A percentile compares a stretch with the other conserved stretches of the same genome.
These are phyloP conservation scores for Tenebrio molitor DNA, from an alignment of 1,140 invertebrate species.

Conservation along the genomic window DNA sequence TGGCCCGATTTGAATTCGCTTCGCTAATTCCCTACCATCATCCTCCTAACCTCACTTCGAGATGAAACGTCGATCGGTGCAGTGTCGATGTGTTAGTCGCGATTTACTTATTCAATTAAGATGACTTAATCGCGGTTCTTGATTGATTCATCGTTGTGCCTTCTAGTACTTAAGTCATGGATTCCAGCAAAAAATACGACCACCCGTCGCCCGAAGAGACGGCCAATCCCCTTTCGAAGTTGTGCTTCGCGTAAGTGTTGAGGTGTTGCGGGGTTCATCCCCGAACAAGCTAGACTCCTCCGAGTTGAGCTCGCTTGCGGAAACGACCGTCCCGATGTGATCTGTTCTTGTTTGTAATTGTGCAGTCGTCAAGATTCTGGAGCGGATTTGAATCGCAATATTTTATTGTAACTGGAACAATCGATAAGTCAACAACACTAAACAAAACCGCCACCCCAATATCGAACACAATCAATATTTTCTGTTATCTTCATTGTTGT, in stretches of 20 bases:
- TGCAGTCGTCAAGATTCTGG: too few relatives aligned
- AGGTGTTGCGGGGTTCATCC: too few relatives aligned
- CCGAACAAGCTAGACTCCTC: too few relatives aligned
- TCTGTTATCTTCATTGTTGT: conserved; percentile 4
- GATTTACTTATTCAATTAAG: conserved; percentile 24
- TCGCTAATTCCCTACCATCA: not conserved
- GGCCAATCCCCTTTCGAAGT: conserved; percentile 66
- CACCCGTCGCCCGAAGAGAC: conserved; percentile 67
- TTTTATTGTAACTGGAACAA: too few relatives aligned
- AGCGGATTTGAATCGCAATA: too few relatives aligned
- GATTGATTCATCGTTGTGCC: conserved; percentile 24
- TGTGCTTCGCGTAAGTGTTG: conserved; percentile 68
- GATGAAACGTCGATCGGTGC: conserved; percentile 29
- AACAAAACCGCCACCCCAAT: too few relatives aligned
- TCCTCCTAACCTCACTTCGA: conserved; percentile 22
- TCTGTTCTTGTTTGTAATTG: too few relatives aligned
- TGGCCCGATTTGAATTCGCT: conserved; percentile 6
- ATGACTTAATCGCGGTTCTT: conserved; percentile 33
- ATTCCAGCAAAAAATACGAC: conserved; percentile 66
- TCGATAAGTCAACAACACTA: too few relatives aligned
- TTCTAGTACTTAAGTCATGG: conserved; percentile 61
- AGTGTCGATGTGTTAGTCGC: conserved; percentile 12
- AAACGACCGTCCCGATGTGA: too few relatives aligned
- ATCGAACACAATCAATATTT: conserved; percentile 29
- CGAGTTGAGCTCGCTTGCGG: too few relatives aligned